Conservation (phyloP, 2,888 invertebrate species). For the Crocallis elinguaria region DNA sequence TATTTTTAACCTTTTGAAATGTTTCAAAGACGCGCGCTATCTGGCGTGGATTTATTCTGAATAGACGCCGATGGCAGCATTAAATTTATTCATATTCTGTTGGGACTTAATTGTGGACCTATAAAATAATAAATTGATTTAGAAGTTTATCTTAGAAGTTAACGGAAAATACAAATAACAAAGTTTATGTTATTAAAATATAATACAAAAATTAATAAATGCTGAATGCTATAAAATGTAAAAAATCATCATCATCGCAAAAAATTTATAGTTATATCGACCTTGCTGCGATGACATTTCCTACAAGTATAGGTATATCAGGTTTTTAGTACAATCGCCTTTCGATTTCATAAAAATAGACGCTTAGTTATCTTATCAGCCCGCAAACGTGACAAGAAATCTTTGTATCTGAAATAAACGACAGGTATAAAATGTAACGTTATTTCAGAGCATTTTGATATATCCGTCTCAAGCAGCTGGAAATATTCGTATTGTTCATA, state of each 20-base stretch:
- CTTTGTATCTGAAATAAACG: constrained; percentile 6
- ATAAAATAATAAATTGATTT: not conserved
- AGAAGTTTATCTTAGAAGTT: not conserved
- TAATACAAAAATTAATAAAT: not conserved
- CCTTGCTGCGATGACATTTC: constrained; percentile 21
- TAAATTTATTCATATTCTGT: too few relatives aligned
- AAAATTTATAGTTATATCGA: not conserved
- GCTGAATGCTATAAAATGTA: too few relatives aligned
- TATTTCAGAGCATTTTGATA: not conserved
- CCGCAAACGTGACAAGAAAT: constrained; percentile 9
- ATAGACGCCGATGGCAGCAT: not conserved
- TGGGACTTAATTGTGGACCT: not conserved
- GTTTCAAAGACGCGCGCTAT: constrained; percentile 6
- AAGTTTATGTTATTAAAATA: not conserved
- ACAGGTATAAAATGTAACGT: not conserved
- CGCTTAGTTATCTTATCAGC: constrained; percentile 10
- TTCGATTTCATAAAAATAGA: constrained; percentile 19
- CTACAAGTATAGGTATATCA: constrained; percentile 7
- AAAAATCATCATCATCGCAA: too few relatives aligned
- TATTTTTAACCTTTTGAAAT: constrained; percentile 23
- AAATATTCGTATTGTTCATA: not conserved
- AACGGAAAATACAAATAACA: not conserved
- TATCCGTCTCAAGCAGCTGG: too few relatives aligned
- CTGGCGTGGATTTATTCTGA: not conserved
- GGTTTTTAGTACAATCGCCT: constrained; percentile 13